These are phyloP conservation scores for Heliocidaris erythrogramma DNA, from an alignment of 35 echinoderm and acorn worm genomes.

Conservation along the genomic window DNA sequence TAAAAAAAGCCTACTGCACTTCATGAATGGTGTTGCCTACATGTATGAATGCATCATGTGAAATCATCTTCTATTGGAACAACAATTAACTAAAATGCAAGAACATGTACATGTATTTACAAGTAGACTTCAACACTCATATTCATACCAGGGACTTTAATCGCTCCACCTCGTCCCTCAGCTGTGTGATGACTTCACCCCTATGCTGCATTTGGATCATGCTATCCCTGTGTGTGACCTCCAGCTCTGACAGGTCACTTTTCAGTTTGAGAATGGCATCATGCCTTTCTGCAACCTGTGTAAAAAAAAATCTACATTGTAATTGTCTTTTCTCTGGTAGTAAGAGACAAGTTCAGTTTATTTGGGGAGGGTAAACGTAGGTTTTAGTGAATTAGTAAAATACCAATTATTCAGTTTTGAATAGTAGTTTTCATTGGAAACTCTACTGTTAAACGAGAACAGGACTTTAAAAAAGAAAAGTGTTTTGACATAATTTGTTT, in stretches of 20 bases:
- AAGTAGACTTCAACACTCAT: background rate
- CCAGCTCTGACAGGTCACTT: constrained; percentile 59
- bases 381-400: too few species aligned
- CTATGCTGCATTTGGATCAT: constrained; percentile 81
- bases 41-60: too few species aligned
- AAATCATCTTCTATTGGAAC: too few species aligned
- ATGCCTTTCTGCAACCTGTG: constrained; percentile 87
- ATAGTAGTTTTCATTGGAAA: too few species aligned
- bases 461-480: too few species aligned
- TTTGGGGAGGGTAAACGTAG: background rate
- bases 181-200: constrained; percentile 80
- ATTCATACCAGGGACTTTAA: constrained; percentile 60
- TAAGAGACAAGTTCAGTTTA: background rate
- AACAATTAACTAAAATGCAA: too few species aligned
- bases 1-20: too few species aligned
- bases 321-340: background rate
- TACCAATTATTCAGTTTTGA: too few species aligned
- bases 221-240: constrained; percentile 78
- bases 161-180: constrained; percentile 70
- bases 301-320: background rate
- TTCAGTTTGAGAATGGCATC: constrained; percentile 77
- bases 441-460: too few species aligned
- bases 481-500: too few species aligned
- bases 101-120: too few species aligned
- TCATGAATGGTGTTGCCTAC: too few species aligned